Evolutionary conservation across 1,140 invertebrate genomes (phyloP).

Genomic region (Drosophila subobscura): DNA sequence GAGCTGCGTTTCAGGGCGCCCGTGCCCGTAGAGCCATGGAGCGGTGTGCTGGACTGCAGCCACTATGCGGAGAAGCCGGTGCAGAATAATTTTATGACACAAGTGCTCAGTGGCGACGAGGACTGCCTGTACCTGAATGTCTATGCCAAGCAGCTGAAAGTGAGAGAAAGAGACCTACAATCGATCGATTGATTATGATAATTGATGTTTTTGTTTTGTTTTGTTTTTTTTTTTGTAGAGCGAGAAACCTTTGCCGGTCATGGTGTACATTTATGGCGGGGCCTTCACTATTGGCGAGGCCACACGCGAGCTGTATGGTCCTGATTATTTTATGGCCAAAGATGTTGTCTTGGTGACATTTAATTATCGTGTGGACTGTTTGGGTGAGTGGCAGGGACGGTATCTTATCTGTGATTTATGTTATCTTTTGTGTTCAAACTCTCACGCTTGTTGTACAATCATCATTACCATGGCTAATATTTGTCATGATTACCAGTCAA

Average conservation of each 20-base stretch:
- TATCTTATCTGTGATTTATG: slow-evolving; percentile 18
- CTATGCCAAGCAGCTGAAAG: slow-evolving; percentile 68
- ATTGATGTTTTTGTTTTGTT: slow-evolving; percentile 13
- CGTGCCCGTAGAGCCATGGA: slow-evolving; percentile 64
- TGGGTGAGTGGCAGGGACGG: slow-evolving; percentile 80
- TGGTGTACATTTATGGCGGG: slow-evolving; percentile 90
- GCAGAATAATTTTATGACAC: slow-evolving; percentile 52
- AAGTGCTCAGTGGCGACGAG: slow-evolving; percentile 73
- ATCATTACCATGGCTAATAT: too few species aligned
- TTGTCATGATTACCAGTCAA: too few species aligned
- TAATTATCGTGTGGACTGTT: slow-evolving; percentile 88
- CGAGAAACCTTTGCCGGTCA: slow-evolving; percentile 85
- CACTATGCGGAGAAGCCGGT: slow-evolving; percentile 56
- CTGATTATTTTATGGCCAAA: slow-evolving; percentile 86
- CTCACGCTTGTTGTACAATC: background rate
- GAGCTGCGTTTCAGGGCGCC: slow-evolving; percentile 86
- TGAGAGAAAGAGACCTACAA: background rate
- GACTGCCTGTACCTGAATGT: slow-evolving; percentile 84
- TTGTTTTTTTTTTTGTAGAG: slow-evolving; percentile 18
- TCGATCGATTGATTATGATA: slow-evolving; percentile 13
- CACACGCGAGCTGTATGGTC: slow-evolving; percentile 84
- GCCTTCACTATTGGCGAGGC: slow-evolving; percentile 85
- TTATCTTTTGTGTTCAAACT: slow-evolving; percentile 4
- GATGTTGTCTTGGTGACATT: slow-evolving; percentile 88
- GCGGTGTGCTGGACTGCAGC: slow-evolving; percentile 59